Evolutionary conservation across 2,888 invertebrate genomes (phyloP), one percentile per base, ranked within the genome.

Genomic region (Cryptocheilus praepositus): DNA sequence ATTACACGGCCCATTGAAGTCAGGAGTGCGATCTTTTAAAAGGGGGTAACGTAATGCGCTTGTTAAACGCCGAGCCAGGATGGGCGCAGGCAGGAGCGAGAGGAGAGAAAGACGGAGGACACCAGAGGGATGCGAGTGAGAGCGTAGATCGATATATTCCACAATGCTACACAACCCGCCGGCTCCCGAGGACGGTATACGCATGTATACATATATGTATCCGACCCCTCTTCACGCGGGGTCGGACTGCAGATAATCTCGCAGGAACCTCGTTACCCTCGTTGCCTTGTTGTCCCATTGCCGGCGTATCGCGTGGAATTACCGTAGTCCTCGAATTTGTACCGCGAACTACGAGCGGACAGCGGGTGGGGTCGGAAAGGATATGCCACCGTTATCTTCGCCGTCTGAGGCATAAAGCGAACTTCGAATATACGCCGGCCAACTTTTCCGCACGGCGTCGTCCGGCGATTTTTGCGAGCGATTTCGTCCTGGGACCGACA

Each of bases 1-100:
- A 88, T 88, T 88, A 88, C 83, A 86, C 85, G 84, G 83, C 82
- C 87, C 88, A 88, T 88, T 88, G 88, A 88, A 87, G 87, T 85
- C 82, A 82, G 83, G 85, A 88, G 88, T 88, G 86, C 85, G 85
- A 88, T 87, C 85, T 86, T 87, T 85, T 84, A 83, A 85, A 86
- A 84, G 83, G 85, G 84, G 84, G 81, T 77, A 81, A 74, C 83
- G 78, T 83, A 82, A 84, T 82, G 81, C 81, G 85, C 85, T 84
- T 82, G 87, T 88, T 87, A 87, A 86, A 82, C 77, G 83, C 67
- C 68, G 36, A 36, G 36, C 7, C 36, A 36, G 36, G 36, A 36
- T 11, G 36, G 61, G 63, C 59, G 67, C 25, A 5, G 67, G 64
- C 72, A 64, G 25, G 1, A 65, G 36, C 16, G 36, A 7, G 36